These are phyloP conservation scores for Excalfactoria chinensis DNA, from an alignment of 2,113 vertebrate species.

Conservation along the genomic window DNA sequence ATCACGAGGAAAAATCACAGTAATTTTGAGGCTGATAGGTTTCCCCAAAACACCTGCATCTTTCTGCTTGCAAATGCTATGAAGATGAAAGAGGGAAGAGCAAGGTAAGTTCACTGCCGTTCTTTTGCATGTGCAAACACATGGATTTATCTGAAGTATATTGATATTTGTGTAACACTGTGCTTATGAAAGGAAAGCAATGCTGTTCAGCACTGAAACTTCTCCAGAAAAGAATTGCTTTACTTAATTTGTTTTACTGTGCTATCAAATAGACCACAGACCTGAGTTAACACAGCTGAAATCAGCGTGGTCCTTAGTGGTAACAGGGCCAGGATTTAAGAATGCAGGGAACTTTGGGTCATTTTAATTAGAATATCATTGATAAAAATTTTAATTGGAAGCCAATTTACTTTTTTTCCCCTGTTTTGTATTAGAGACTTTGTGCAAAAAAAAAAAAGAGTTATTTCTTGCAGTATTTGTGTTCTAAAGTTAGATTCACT, in stretches of 20 bases:
- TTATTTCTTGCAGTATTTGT: not conserved
- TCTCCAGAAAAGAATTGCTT: not conserved
- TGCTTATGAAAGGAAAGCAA: conserved; percentile 3
- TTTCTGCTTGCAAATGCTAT: not conserved
- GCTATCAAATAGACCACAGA: not conserved
- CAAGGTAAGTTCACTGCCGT: not conserved
- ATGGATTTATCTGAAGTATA: conserved; percentile 10
- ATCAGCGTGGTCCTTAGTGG: not conserved
- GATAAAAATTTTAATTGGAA: not conserved
- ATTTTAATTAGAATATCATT: not conserved
- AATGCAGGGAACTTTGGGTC: not conserved
- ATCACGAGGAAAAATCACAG: not conserved
- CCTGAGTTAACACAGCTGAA: not conserved
- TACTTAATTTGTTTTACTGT: not conserved
- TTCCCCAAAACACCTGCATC: not conserved
- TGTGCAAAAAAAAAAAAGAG: not conserved
- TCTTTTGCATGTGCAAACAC: conserved; percentile 43
- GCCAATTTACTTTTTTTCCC: not conserved
- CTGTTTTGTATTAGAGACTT: not conserved
- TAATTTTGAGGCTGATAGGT: not conserved
- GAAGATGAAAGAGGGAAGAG: not conserved
- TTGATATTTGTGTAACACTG: conserved; percentile 38
- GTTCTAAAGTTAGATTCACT: not conserved
- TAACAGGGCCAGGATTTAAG: not conserved
- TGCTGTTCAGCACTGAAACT: not conserved